Conservation (phyloP, 1,140 invertebrate species). For the Oedothorax gibbosus region DNA sequence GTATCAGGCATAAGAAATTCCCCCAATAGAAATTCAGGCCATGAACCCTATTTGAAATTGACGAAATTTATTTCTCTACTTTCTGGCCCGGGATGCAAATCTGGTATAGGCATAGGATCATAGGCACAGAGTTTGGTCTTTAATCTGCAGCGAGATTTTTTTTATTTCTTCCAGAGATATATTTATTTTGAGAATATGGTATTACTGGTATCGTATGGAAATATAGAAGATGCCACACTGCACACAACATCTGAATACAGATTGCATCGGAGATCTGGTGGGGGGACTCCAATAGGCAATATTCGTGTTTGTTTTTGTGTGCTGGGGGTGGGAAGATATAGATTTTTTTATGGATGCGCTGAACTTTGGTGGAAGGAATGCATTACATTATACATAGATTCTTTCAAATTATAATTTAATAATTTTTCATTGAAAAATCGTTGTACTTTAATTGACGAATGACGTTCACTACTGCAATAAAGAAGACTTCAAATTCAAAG, state of each 20-base stretch:
- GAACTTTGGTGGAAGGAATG: too few species aligned
- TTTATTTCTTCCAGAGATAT: neutral
- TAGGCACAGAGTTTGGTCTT: constrained; percentile 14
- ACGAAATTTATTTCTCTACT: constrained; percentile 27
- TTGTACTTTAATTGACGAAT: too few species aligned
- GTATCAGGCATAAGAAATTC: constrained; percentile 25
- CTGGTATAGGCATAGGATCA: constrained; percentile 1
- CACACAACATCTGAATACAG: constrained; percentile 36
- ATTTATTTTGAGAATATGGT: constrained; percentile 28
- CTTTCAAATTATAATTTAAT: too few species aligned
- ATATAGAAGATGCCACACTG: constrained; percentile 24
- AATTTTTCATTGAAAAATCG: too few species aligned
- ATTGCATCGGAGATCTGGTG: neutral
- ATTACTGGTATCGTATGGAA: constrained; percentile 30
- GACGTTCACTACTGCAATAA: too few species aligned
- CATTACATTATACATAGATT: too few species aligned
- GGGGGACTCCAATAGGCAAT: too few species aligned
- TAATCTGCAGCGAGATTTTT: constrained; percentile 29
- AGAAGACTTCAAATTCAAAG: too few species aligned
- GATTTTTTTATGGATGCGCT: too few species aligned
- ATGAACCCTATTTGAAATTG: constrained; percentile 43
- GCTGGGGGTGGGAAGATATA: too few species aligned
- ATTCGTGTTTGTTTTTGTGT: too few species aligned
- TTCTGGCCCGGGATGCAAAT: constrained; percentile 45
- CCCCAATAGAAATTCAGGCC: constrained; percentile 42